Evolutionary conservation across 2,888 invertebrate species (phyloP), one percentile per base, ranked within the genome.

Genomic region (Spodoptera picta): DNA sequence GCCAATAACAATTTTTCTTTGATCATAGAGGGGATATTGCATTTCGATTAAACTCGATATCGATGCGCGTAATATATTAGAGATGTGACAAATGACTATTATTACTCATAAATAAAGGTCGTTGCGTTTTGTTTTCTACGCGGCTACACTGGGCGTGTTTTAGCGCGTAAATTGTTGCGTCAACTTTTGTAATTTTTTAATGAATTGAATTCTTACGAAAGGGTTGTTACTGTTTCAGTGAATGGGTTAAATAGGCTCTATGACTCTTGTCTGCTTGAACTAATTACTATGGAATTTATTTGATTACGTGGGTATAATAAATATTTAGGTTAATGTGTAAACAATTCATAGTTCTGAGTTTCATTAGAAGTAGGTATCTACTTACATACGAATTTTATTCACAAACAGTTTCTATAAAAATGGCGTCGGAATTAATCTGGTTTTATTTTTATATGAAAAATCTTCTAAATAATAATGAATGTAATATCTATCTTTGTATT

Each of bases 21-120:
- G 53, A 67, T 60, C 62, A 63, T 63, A 62, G 47, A 47, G 49
- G 53, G 48, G 56, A 69, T 73, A 76, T 72, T 68, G 83, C 83
- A 83, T 85, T 85, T 81, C 79, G 76, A 83, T 87, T 83, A 86
- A 82, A 85, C 74, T 74, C 68, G 69, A 76, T 79, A 73, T 62
- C 75, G 47, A 55, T 67, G 62, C 54, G 58, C 65, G 73, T 82
- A 76, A 86, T 85, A 75, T 81, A 82, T 83, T 79, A 83, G 68
- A 76, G 65, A 79, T 79, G 79, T 81, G 81, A 86, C 79, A 86
- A 86, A 87, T 84, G 57, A 69, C 83, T 62, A 83, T 83, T 85
- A 88, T 86, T 82, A 87, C 80, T 85, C 85, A 85, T 88, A 87
- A 85, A 87, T 85, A 72, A 83, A 82, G 80, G 81, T 81, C 69